Evolutionary conservation across 2,888 invertebrate genomes (phyloP).

Genomic region (Xiphydria camelus): DNA sequence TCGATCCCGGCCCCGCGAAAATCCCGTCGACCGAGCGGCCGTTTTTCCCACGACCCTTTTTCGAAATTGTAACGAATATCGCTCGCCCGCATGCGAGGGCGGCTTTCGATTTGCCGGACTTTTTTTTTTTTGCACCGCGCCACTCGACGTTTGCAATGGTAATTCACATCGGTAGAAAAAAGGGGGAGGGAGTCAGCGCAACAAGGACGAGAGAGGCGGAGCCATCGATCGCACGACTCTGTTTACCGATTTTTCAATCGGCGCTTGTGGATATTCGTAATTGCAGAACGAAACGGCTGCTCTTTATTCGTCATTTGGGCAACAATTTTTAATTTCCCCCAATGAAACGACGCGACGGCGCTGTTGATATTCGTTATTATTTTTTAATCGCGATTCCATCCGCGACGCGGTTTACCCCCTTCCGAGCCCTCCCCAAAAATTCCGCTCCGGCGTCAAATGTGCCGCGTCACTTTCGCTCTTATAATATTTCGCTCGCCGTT

Average conservation of each 20-base stretch:
- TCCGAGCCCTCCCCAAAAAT: no score
- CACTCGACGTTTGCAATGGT: slow-evolving; percentile 41
- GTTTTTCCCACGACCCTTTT: no score
- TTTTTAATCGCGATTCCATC: slow-evolving; percentile 48
- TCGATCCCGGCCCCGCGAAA: no score
- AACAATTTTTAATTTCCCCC: slow-evolving; percentile 50
- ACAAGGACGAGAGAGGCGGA: slow-evolving; percentile 10
- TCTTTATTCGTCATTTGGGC: slow-evolving; percentile 44
- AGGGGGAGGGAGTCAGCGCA: slow-evolving; percentile 7
- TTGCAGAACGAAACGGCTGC: slow-evolving; percentile 30
- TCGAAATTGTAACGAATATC: no score
- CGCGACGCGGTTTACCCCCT: no score
- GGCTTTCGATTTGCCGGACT: no score
- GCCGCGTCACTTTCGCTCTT: no score
- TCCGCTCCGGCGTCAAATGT: no score
- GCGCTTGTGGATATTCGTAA: slow-evolving; percentile 51
- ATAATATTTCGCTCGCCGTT: no score
- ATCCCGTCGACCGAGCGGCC: no score
- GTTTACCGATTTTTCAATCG: slow-evolving; percentile 44
- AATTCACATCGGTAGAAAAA: slow-evolving; percentile 33
- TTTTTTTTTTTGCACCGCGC: slow-evolving; percentile 4
- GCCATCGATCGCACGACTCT: slow-evolving; percentile 43
- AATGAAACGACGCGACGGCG: slow-evolving; percentile 44
- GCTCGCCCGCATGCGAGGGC: no score
- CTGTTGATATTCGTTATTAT: slow-evolving; percentile 56